Percentiles rank a stretch among this genome's conserved stretches.
Evolutionary conservation across 2,888 invertebrate genomes (phyloP).

Genomic region (Abrostola tripartita): DNA sequence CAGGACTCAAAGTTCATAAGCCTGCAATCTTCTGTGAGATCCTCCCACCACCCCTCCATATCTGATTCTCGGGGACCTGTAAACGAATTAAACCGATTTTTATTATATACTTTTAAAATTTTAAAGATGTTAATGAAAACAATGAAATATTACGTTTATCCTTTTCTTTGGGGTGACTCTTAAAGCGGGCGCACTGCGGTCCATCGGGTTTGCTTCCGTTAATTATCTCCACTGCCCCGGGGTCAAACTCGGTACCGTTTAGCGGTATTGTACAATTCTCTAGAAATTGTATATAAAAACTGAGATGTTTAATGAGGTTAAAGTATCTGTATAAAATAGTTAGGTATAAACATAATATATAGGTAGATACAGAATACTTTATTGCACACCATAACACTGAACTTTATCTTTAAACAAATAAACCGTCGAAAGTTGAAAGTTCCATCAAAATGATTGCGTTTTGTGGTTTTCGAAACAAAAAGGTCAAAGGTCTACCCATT

Average conservation of each 20-base stretch:
- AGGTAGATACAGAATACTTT: background rate
- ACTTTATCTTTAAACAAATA: conserved; percentile 21
- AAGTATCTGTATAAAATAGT: too few relatives aligned
- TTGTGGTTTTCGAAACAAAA: conserved; percentile 32
- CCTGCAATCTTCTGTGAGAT: conserved; percentile 91
- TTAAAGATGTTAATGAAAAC: too few relatives aligned
- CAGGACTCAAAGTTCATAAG: conserved; percentile 90
- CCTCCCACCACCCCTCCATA: conserved; percentile 92
- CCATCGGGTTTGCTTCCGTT: conserved; percentile 73
- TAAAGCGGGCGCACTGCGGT: conserved; percentile 76
- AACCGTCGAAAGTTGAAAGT: conserved; percentile 33
- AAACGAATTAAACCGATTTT: background rate
- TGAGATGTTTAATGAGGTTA: too few relatives aligned
- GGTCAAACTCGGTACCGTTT: conserved; percentile 69
- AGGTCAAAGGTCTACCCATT: conserved; percentile 30
- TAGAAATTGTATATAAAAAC: conserved; percentile 53
- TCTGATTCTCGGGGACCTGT: conserved; percentile 78
- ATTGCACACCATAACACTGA: conserved; percentile 4
- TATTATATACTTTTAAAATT: conserved; percentile 3
- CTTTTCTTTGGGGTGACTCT: conserved; percentile 82
- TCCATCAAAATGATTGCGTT: conserved; percentile 37
- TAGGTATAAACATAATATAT: too few relatives aligned
- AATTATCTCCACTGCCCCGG: conserved; percentile 77
- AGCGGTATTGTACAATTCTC: conserved; percentile 76
- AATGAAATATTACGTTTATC: conserved; percentile 72